Conservation (phyloP, 2,888 invertebrate species). For the Dastarcus helophoroides region DNA sequence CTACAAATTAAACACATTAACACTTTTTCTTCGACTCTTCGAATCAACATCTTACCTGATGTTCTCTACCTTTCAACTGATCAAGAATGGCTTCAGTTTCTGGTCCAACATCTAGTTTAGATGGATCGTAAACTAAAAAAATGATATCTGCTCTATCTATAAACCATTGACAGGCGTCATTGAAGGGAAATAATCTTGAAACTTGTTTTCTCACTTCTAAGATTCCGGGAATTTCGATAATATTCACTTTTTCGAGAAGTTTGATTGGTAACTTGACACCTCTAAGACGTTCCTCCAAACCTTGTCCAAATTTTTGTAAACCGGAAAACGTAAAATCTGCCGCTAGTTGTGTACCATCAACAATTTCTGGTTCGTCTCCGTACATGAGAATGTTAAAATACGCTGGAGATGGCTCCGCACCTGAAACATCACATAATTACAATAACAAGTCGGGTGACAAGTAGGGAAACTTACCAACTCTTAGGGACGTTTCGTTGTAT, state of each 20-base stretch:
- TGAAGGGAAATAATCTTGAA: conserved; percentile 86
- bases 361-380: conserved; percentile 72
- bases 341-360: conserved; percentile 89
- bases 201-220: conserved; percentile 88
- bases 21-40: neutral
- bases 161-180: conserved; percentile 95
- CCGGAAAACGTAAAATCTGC: conserved; percentile 91
- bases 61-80: conserved; percentile 87
- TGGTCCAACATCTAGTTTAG: conserved; percentile 88
- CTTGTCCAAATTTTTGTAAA: conserved; percentile 90
- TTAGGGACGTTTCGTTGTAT: conserved; percentile 67
- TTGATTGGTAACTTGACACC: conserved; percentile 73
- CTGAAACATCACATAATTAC: conserved; percentile 37
- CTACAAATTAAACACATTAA: conserved; percentile 32
- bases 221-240: conserved; percentile 93
- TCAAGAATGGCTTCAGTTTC: conserved; percentile 91
- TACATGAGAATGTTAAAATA: conserved; percentile 87
- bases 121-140: conserved; percentile 89
- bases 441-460: neutral
- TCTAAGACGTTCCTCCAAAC: conserved; percentile 75
- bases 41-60: conserved; percentile 52
- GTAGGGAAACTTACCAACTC: conserved; percentile 56
- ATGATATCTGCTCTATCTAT: conserved; percentile 93
- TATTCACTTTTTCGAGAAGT: conserved; percentile 84
- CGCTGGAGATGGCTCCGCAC: conserved; percentile 87